phyloP scores from a whole-genome alignment of 2,797 vertebrate genomes.

The Meda fulgida region DNA sequence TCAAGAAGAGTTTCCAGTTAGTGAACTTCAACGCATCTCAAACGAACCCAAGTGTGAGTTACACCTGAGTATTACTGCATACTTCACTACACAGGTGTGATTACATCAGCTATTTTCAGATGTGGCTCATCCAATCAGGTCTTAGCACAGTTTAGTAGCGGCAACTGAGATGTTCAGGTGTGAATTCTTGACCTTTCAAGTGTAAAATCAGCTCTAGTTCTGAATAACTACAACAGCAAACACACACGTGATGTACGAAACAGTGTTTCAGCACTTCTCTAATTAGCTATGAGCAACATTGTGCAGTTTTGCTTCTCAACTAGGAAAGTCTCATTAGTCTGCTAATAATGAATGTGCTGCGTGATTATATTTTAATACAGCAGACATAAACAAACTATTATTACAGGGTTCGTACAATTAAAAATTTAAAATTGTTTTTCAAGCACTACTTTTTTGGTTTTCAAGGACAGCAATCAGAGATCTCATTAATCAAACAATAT shows the following conservation, averaged over 20 bases:
- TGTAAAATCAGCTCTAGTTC: neutral
- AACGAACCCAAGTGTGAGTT: neutral
- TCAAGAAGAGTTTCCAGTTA: neutral
- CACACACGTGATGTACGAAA: neutral
- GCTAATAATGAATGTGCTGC: neutral
- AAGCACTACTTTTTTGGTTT: too few relatives aligned
- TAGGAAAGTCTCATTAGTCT: neutral
- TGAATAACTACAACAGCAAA: neutral
- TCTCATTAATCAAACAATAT: too few relatives aligned
- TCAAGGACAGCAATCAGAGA: too few relatives aligned
- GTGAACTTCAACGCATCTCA: neutral
- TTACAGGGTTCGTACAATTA: neutral
- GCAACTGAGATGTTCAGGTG: neutral
- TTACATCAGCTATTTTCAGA: neutral
- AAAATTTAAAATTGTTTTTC: too few relatives aligned
- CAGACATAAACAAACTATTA: neutral
- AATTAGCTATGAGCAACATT: conserved; percentile 1
- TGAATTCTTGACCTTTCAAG: neutral
- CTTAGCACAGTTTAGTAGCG: neutral
- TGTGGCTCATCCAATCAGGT: neutral
- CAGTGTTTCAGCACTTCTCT: neutral
- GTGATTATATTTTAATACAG: neutral
- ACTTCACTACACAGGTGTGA: neutral
- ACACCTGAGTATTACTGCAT: neutral
- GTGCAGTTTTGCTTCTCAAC: neutral